Percentiles rank a stretch among this genome's conserved stretches.
phyloP scores from a whole-genome alignment of 2,797 vertebrate species.

The Parauchenoglanis punctatus region DNA sequence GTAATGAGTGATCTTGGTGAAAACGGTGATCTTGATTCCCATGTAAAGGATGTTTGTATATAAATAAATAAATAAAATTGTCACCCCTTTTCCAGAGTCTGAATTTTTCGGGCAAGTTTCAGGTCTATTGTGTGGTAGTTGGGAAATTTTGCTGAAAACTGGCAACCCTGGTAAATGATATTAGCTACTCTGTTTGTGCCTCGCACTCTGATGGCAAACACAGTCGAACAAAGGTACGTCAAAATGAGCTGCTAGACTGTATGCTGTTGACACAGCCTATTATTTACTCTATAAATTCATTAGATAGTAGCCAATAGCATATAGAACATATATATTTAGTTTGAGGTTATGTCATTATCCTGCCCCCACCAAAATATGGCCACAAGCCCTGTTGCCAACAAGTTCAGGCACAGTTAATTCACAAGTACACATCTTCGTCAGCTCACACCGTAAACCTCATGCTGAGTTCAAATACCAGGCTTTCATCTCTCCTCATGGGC shows the following conservation, averaged over 20 bases:
- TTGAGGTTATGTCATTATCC: not conserved
- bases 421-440: not conserved
- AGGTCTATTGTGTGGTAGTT: not conserved
- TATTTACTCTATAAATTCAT: not conserved
- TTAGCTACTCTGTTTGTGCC: not conserved
- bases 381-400: not conserved
- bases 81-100: not conserved
- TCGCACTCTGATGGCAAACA: not conserved
- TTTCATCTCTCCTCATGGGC: not conserved
- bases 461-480: not conserved
- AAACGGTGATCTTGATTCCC: no score
- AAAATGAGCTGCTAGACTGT: not conserved
- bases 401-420: not conserved
- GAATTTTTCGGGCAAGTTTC: not conserved
- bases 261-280: not conserved
- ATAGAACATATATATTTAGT: not conserved
- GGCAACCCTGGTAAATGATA: not conserved
- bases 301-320: not conserved
- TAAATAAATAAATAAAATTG: not conserved
- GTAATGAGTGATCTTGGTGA: no score
- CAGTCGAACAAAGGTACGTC: not conserved
- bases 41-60: not conserved
- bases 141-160: not conserved
- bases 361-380: not conserved
- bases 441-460: not conserved